Evolutionary conservation across 1,140 invertebrate genomes (phyloP), one percentile per base, ranked within the genome.

Genomic region (Drosophila elegans): DNA sequence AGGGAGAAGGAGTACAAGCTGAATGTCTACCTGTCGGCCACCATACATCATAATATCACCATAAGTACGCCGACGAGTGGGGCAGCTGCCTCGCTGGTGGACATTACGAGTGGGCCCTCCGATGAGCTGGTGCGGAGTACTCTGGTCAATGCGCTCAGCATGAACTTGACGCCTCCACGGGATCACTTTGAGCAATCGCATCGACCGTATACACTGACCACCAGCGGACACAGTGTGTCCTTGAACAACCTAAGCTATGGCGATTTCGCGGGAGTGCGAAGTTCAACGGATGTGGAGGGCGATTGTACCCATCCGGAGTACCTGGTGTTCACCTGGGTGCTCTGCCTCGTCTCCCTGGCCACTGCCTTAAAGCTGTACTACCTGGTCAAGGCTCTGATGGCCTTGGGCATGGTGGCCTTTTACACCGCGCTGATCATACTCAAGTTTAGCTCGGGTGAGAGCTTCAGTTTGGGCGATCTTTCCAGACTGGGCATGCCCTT

Each of bases 341-440:
- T 99, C n/a, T 98, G 97, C 64, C 94, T 99, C 39, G 96, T 98
- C 1, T 96, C 97, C 0, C 93, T 98, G 59, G 97, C 97, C 2
- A 97, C 97, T 0, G 98, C 98, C n/a, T 93, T 99, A 9, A 98
- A 98, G 90, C 93, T 99, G 4, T 97, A 98, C 85, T 98, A 98
- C 89, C 89, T 98, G 46, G 95, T 98, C 34, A 99, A 99, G 93
- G 96, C 97, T 0, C 93, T 96, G 1, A 92, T 99, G 64, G 96
- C 97, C 0, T 88, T 96, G 2, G 92, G 95, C 1, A 97, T 98
- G 94, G 95, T 97, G 0, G 82, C 94, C 0, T 93, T 95, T 54
- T 97, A 97, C 80, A 94, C 95, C 0, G 78, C 95, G 1, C 93
- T 97, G 32, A 97, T 97, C 67, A 81, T 96, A 2, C 80, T 95